Evolutionary conservation across 1,140 invertebrate genomes (phyloP).

Genomic region (Nasonia vitripennis): DNA sequence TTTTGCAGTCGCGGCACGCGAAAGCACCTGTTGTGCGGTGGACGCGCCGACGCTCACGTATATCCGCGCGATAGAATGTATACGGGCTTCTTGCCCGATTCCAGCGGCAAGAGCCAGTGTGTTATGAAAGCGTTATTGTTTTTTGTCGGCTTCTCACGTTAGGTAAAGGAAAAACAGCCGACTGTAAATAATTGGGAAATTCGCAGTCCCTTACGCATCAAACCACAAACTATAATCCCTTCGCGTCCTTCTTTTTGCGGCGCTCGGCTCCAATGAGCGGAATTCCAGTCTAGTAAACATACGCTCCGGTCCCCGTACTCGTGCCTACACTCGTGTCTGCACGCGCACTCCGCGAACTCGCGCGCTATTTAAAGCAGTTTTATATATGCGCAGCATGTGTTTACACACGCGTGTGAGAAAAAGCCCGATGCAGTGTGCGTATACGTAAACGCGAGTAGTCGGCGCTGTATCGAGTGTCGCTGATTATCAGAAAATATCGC

Average conservation of each 20-base stretch:
- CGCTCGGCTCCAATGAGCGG: constrained; percentile 42
- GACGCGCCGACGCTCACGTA: not conserved
- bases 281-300: constrained; percentile 56
- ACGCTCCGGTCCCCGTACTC: constrained; percentile 4
- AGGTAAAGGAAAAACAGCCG: too few species aligned
- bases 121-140: not conserved
- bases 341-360: not conserved
- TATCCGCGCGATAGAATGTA: not conserved
- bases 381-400: not conserved
- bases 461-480: not conserved
- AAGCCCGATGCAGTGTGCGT: not conserved
- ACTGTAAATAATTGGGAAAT: too few species aligned
- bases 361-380: not conserved
- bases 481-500: constrained; percentile 28
- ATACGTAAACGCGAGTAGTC: not conserved
- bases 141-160: not conserved
- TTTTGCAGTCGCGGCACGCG: constrained; percentile 24
- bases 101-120: not conserved
- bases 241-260: constrained; percentile 15
- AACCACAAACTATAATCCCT: too few species aligned
- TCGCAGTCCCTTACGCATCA: too few species aligned
- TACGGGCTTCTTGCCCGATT: not conserved
- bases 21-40: constrained; percentile 34
- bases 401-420: not conserved
- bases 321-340: not conserved